phyloP scores from a whole-genome alignment of 2,113 vertebrate genomes.

The Andinoacara biseriatus region DNA sequence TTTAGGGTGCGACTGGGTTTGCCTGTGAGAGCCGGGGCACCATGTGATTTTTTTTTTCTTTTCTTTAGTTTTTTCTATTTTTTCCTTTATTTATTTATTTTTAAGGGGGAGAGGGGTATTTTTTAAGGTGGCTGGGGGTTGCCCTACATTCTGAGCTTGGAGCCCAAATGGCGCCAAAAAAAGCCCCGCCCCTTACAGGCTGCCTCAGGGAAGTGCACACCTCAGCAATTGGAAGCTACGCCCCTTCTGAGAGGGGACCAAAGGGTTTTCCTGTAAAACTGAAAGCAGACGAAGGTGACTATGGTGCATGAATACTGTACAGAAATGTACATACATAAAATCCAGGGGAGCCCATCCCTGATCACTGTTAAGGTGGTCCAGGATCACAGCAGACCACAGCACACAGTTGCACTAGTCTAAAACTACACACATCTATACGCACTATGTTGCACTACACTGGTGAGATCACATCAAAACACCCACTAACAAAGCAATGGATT shows the following conservation, averaged over 20 bases:
- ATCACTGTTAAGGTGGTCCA: slow-evolving; percentile 7
- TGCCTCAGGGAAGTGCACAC: slow-evolving; percentile 54
- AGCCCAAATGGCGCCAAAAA: slow-evolving; percentile 78
- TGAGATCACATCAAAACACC: slow-evolving; percentile 28
- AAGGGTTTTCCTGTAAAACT: slow-evolving; percentile 35
- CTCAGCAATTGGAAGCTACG: slow-evolving; percentile 57
- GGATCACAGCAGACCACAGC: slow-evolving; percentile 39
- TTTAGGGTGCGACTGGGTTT: slow-evolving; percentile 66
- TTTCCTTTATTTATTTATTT: slow-evolving; percentile 12
- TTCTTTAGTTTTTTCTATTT: neutral
- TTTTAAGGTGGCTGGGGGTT: slow-evolving; percentile 68
- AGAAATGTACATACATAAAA: slow-evolving; percentile 18
- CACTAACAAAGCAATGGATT: slow-evolving; percentile 16
- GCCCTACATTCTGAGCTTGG: slow-evolving; percentile 84
- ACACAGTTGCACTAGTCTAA: slow-evolving; percentile 46
- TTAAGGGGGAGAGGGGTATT: slow-evolving; percentile 15
- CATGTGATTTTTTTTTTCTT: neutral
- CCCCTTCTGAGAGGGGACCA: slow-evolving; percentile 32
- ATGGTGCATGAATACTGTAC: slow-evolving; percentile 28
- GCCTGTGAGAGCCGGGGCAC: slow-evolving; percentile 81
- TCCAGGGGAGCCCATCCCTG: slow-evolving; percentile 13
- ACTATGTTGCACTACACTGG: neutral
- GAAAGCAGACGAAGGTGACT: slow-evolving; percentile 39
- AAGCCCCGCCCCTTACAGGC: slow-evolving; percentile 81
- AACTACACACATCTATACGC: slow-evolving; percentile 9